Conservation (phyloP, 64 coral and sea anemone genomes). For the Trachythela sp. region DNA sequence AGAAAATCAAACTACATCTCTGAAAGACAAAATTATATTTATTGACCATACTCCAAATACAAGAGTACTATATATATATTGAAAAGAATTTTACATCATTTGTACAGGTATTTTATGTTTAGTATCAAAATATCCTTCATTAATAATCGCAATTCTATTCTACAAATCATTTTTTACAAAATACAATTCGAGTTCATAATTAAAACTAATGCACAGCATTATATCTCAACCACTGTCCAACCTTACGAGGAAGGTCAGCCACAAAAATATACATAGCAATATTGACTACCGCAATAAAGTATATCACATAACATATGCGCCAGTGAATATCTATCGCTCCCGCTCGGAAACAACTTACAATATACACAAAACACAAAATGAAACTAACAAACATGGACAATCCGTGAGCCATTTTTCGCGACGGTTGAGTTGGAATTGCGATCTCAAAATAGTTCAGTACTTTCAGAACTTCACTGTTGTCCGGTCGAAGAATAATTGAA, state of each 20-base stretch:
- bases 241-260: neutral
- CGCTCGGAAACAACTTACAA: neutral
- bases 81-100: too few species aligned
- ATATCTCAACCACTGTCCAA: neutral
- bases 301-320: neutral
- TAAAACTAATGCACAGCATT: too few species aligned
- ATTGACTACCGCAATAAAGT: neutral
- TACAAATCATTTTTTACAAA: too few species aligned
- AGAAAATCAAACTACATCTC: too few species aligned
- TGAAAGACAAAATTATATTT: too few species aligned
- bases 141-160: too few species aligned
- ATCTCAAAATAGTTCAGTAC: neutral
- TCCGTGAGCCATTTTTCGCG: neutral
- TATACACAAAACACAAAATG: neutral
- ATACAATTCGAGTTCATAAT: too few species aligned
- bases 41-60: too few species aligned
- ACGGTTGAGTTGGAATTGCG: neutral
- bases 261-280: neutral
- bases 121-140: too few species aligned
- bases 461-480: slow-evolving; percentile 22
- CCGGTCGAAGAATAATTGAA: slow-evolving; percentile 26
- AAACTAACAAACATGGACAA: neutral
- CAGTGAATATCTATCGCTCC: too few species aligned
- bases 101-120: too few species aligned
- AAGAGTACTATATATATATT: too few species aligned